Evolutionary conservation across 2,113 vertebrate species (phyloP), one percentile per base, ranked within the genome.

Genomic region (Xenus cinereus): DNA sequence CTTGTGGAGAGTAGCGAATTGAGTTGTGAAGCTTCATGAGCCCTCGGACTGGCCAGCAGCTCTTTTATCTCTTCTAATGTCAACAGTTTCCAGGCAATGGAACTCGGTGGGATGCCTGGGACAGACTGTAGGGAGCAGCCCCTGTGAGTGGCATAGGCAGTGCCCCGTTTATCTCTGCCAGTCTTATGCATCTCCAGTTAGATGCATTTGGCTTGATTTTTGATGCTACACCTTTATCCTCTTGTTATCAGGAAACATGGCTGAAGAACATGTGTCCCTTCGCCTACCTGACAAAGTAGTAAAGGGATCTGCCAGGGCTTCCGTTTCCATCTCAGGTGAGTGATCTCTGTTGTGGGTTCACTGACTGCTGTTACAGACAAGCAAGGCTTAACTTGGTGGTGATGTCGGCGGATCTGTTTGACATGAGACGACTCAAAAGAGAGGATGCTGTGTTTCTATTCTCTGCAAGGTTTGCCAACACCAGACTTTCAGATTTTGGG

Each of bases 231-330:
- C 43, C 20, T 80, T 78, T 53, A 45, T 33, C 12, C 39, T 54
- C 2, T 76, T 32, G 1, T 81, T 87, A 41, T 10, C 77, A 98
- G 97, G 96, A 95, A 94, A 93, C 5, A 10, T n/a, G 27, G 93
- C 18, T 83, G 95, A 97, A 84, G 97, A 97, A 46, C 56, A 41
- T 0, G 23, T 98, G 86, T 92, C 93, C 14, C 84, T 98, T 93
- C 87, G 7, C 7, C 90, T 98, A 27, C 98, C 97, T 37, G 73
- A 15, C 20, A 88, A 84, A 3, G 77, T 82, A 27, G 94, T 97
- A 30, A 90, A 96, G 50, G 93, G 95, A 63, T 98, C 98, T 48
- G 30, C 84, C 75, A 97, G 84, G 32, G 97, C 98, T 64, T 97
- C 77, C 12, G 23, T 98, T 74, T 84, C 86, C 26, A 71, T 97